These are phyloP conservation scores for Eudemis profundana DNA, from an alignment of 2,888 invertebrate species.

Conservation along the genomic window DNA sequence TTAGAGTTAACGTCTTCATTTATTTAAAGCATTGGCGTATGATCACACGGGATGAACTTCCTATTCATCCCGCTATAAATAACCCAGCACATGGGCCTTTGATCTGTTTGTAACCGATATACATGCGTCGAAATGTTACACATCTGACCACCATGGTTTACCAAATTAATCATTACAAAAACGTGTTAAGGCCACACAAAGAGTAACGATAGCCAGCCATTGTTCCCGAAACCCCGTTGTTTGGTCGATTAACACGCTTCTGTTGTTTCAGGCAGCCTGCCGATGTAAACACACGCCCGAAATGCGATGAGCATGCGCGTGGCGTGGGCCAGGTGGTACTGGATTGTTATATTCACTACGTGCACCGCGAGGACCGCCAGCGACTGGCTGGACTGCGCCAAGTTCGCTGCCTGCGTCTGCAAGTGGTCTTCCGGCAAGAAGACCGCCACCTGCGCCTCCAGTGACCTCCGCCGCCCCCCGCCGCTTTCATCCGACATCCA, in stretches of 20 bases:
- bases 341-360: constrained; percentile 81
- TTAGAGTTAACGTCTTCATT: background rate
- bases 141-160: constrained; percentile 1
- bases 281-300: constrained; percentile 81
- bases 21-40: constrained; percentile 18
- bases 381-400: constrained; percentile 96
- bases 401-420: constrained; percentile 93
- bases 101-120: constrained; percentile 22
- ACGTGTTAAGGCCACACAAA: constrained; percentile 38
- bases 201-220: constrained; percentile 42
- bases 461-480: constrained; percentile 92
- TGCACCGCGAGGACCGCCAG: constrained; percentile 81
- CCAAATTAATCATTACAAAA: constrained; percentile 41
- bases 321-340: constrained; percentile 84
- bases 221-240: constrained; percentile 41
- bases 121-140: background rate
- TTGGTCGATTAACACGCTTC: constrained; percentile 38
- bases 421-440: constrained; percentile 97
- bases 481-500: constrained; percentile 84
- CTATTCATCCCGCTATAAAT: constrained; percentile 22
- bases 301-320: constrained; percentile 85
- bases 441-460: constrained; percentile 93
- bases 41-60: constrained; percentile 22
- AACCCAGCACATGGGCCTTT: constrained; percentile 28
- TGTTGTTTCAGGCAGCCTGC: constrained; percentile 82